phyloP scores from a whole-genome alignment of 2,113 vertebrate species.

The Prolemur simus region DNA sequence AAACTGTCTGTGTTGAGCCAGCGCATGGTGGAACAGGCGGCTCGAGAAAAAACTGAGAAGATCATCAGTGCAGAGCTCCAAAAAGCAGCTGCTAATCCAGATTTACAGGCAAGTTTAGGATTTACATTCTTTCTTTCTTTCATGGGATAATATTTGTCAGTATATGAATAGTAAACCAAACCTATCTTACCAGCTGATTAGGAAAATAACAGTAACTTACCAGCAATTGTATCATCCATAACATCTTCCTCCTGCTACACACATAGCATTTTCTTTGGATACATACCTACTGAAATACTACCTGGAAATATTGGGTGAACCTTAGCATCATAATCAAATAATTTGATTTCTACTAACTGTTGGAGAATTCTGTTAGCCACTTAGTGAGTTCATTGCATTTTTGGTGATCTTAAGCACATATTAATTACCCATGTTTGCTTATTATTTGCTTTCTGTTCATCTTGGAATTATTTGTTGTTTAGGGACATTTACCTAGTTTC shows the following conservation, averaged over 20 bases:
- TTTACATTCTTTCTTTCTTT: neutral
- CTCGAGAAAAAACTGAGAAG: constrained; percentile 97
- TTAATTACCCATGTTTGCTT: neutral
- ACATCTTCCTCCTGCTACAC: neutral
- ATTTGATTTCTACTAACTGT: neutral
- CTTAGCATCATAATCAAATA: neutral
- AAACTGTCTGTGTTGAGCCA: constrained; percentile 98
- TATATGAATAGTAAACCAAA: neutral
- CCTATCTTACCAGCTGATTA: neutral
- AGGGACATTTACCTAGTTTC: constrained; percentile 98
- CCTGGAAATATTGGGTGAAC: neutral
- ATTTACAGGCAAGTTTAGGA: constrained; percentile 90
- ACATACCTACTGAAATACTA: neutral
- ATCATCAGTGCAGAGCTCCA: constrained; percentile 98
- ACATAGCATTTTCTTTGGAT: neutral
- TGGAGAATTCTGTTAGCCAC: neutral
- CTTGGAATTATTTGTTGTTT: constrained; percentile 25
- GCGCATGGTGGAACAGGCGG: constrained; percentile 98
- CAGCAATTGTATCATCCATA: neutral
- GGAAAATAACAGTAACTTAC: constrained; percentile 1
- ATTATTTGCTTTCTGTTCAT: neutral
- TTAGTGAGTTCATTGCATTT: constrained; percentile 4
- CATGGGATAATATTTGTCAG: neutral
- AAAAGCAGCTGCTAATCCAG: constrained; percentile 98
- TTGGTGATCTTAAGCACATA: neutral